Percentiles rank a stretch among this genome's conserved stretches.
Evolutionary conservation across 1,140 invertebrate genomes (phyloP).

Genomic region (Mactra quadrangularis): DNA sequence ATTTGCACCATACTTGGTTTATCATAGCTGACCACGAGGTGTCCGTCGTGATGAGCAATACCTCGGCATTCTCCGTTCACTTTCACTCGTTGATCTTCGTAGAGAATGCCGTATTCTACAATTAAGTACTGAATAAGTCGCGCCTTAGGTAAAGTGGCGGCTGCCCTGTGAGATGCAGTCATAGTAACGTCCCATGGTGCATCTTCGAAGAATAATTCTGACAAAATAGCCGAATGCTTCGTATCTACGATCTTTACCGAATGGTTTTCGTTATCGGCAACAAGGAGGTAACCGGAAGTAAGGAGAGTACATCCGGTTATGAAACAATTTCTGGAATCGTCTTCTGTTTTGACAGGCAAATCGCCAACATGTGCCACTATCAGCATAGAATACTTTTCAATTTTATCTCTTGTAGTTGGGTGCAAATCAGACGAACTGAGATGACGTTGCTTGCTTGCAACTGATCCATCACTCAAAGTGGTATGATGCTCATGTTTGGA

Average conservation of each 20-base stretch:
- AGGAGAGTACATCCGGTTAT: constrained; percentile 17
- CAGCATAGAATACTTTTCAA: too few relatives aligned
- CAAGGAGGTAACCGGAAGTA: not conserved
- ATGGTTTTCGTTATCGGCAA: constrained; percentile 4
- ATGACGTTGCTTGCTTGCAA: too few relatives aligned
- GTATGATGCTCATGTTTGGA: too few relatives aligned
- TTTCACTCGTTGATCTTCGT: not conserved
- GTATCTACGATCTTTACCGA: constrained; percentile 3
- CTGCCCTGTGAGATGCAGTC: not conserved
- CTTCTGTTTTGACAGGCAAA: not conserved
- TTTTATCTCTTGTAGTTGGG: too few relatives aligned
- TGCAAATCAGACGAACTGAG: too few relatives aligned
- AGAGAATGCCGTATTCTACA: not conserved
- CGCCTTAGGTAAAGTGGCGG: constrained; percentile 7
- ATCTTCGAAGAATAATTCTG: not conserved
- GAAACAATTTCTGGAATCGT: not conserved
- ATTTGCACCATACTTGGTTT: not conserved
- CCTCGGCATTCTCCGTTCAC: constrained; percentile 16
- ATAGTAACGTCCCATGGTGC: constrained; percentile 27
- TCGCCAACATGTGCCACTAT: not conserved
- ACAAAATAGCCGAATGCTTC: not conserved
- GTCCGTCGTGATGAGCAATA: not conserved
- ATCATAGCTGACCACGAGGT: not conserved
- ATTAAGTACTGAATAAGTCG: constrained; percentile 2
- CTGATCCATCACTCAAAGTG: too few relatives aligned